Evolutionary conservation across 2,888 invertebrate genomes (phyloP).

Genomic region (Eutolmus rufibarbis): DNA sequence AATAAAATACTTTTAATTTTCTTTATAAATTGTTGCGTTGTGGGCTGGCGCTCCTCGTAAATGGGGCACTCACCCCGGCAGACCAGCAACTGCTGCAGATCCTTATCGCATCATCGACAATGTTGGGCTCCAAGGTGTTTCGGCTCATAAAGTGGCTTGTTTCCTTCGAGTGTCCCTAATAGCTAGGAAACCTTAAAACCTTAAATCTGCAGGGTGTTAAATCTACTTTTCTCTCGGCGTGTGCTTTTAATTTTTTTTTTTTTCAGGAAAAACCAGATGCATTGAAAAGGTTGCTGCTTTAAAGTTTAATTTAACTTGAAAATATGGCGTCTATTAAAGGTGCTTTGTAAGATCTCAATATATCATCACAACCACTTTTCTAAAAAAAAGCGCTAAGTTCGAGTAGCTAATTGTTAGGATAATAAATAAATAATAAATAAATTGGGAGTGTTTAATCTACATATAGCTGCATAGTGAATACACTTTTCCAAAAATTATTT

Average conservation of each 20-base stretch:
- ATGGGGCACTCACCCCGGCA: not conserved
- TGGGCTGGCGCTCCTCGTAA: not conserved
- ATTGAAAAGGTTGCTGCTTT: not conserved
- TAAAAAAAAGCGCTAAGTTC: too few species aligned
- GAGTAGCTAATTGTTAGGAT: too few species aligned
- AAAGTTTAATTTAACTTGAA: not conserved
- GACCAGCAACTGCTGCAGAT: not conserved
- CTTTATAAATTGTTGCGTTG: not conserved
- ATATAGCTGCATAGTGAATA: too few species aligned
- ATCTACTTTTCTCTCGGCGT: not conserved
- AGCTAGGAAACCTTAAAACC: not conserved
- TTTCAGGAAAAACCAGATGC: not conserved
- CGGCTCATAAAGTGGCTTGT: not conserved
- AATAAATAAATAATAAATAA: too few species aligned
- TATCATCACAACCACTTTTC: too few species aligned
- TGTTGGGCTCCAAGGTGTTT: not conserved
- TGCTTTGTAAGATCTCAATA: too few species aligned
- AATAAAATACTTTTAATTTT: conserved; percentile 14
- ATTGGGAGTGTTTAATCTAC: too few species aligned
- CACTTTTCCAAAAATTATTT: too few species aligned
- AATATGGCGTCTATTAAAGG: too few species aligned
- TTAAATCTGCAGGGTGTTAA: not conserved
- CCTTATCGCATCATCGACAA: not conserved
- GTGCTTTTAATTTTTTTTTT: not conserved
- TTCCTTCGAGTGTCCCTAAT: not conserved